Base-by-base conservation (phyloP, 2,888 invertebrate species). In the Cyclophora punctaria region DNA sequence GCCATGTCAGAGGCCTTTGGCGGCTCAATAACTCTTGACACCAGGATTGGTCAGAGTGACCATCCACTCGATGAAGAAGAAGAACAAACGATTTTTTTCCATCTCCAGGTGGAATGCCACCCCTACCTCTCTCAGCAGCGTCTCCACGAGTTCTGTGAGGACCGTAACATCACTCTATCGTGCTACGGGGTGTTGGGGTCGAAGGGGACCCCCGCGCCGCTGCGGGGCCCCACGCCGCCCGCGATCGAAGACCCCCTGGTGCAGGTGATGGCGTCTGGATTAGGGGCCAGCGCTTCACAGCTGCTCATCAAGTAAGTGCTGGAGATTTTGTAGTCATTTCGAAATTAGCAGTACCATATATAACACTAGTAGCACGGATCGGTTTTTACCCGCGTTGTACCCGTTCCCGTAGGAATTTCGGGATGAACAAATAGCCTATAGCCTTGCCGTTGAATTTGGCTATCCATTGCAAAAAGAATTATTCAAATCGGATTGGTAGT, bases 121-220 rank as follows among this genome's bases (percentile, higher is more conserved):
- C 94, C 95, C 0, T 95, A 95, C 73, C 81, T 95, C 41, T 91
- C 83, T 2, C 95, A 96, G 66, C 88, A 86, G 45, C 90, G 91
- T 40, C 73, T 96, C 2, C 90, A 92, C 4, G 90, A 90, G 0
- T 94, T 91, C 69, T 93, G 95, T 67, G 85, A 89, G 40, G 84
- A 90, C 3, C 91, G 90, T 33, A 90, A 89, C 48, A 91, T 97
- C 43, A 80, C 84, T 2, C 78, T 96, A 0, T 94, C 93, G 34
- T 95, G 94, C 4, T 97, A 93, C 78, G 94, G 95, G 64, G 93
- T 94, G 0, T 83, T 97, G 5, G 96, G 95, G 0, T 80, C 84
- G 0, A 79, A 78, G 42, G 95, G 95, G 37, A 91, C 95, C 44
- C 95, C 95, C 0, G 78, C 73, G 44, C 85, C 72, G 20, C 92